A percentile compares a stretch with the other conserved stretches of the same genome.
These are phyloP conservation scores for Cirrhinus molitorella DNA, from an alignment of 2,797 vertebrate species.

Conservation along the genomic window DNA sequence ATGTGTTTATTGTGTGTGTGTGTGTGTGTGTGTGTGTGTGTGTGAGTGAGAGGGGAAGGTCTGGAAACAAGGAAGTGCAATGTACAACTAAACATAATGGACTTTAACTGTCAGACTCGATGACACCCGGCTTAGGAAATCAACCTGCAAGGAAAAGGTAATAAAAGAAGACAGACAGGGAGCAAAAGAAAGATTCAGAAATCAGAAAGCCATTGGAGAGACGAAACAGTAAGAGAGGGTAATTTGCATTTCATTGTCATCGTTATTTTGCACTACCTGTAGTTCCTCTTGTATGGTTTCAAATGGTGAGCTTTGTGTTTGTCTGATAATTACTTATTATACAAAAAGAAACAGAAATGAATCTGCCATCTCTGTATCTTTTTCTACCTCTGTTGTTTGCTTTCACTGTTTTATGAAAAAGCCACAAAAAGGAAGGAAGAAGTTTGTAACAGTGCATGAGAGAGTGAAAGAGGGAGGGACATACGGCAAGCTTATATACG, in stretches of 20 bases:
- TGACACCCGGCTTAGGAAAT: background rate
- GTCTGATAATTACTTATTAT: background rate
- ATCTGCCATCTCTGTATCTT: slow-evolving; percentile 10
- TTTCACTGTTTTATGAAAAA: slow-evolving; percentile 89
- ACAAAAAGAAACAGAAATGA: background rate
- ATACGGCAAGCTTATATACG: slow-evolving; percentile 57
- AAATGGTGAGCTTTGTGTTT: background rate
- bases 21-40: background rate
- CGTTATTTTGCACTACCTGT: background rate
- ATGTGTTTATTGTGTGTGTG: background rate
- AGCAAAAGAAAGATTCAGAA: background rate
- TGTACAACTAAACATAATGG: slow-evolving; percentile 72
- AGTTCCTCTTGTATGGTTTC: slow-evolving; percentile 15
- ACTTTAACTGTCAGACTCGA: slow-evolving; percentile 13
- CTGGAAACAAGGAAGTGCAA: slow-evolving; percentile 78
- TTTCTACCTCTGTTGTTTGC: slow-evolving; percentile 60
- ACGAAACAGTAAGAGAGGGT: slow-evolving; percentile 14
- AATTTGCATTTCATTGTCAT: slow-evolving; percentile 5
- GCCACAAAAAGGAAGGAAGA: slow-evolving; percentile 82
- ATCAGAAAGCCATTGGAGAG: background rate
- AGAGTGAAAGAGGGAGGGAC: slow-evolving; percentile 66
- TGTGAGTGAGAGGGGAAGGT: slow-evolving; percentile 6
- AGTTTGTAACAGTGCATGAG: slow-evolving; percentile 61
- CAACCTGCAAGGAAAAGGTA: background rate
- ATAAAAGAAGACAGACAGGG: slow-evolving; percentile 22